phyloP scores from a whole-genome alignment of 2,888 invertebrate genomes.

The Lordiphosa andalusiaca region DNA sequence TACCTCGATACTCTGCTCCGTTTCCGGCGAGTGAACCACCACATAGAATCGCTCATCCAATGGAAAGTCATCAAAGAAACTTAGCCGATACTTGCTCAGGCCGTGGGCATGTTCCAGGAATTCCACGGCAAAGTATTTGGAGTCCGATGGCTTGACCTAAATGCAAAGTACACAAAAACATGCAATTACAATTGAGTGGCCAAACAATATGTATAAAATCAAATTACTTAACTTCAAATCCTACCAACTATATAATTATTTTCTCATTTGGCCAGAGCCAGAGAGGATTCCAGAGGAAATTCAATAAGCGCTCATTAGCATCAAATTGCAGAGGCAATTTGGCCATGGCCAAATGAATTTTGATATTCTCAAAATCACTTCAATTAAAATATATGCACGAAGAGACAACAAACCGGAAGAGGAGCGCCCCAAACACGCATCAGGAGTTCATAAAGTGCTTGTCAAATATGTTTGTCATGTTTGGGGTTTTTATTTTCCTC shows the following conservation, averaged over 20 bases:
- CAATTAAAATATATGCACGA: no score
- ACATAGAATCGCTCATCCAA: slow-evolving; percentile 76
- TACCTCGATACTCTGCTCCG: slow-evolving; percentile 79
- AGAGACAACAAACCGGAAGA: no score
- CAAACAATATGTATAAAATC: slow-evolving; percentile 2
- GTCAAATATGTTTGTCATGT: no score
- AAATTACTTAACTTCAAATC: neutral
- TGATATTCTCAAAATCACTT: slow-evolving; percentile 6
- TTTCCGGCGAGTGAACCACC: slow-evolving; percentile 77
- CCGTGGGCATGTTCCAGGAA: slow-evolving; percentile 76
- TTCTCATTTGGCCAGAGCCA: slow-evolving; percentile 8
- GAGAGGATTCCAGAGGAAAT: slow-evolving; percentile 3
- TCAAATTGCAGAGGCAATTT: neutral
- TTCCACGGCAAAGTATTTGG: slow-evolving; percentile 71
- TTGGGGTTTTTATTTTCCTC: no score
- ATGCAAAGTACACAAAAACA: neutral
- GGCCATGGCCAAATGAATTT: slow-evolving; percentile 8
- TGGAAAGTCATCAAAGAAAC: slow-evolving; percentile 70
- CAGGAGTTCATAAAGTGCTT: no score
- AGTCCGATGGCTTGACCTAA: slow-evolving; percentile 79
- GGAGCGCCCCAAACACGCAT: no score
- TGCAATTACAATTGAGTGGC: neutral
- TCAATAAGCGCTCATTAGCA: slow-evolving; percentile 31
- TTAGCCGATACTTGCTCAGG: slow-evolving; percentile 76
- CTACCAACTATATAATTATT: slow-evolving; percentile 5